phyloP scores from a whole-genome alignment of 2,113 vertebrate genomes.

The Nothoprocta perdicaria region DNA sequence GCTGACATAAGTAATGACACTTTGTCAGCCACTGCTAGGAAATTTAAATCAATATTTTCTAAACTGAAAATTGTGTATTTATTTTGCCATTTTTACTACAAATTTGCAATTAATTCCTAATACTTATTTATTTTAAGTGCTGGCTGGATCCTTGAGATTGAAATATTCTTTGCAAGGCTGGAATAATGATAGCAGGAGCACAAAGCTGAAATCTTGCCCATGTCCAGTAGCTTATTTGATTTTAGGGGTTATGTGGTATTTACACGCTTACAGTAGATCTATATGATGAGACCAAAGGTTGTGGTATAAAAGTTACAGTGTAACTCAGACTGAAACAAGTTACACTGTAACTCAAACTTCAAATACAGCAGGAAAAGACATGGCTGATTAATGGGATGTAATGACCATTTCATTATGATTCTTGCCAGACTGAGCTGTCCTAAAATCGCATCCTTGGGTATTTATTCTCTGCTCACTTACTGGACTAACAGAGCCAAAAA shows the following conservation, averaged over 20 bases:
- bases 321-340: background rate
- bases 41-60: conserved; percentile 16
- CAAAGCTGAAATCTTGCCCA: background rate
- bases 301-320: background rate
- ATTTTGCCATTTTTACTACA: conserved; percentile 18
- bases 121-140: conserved; percentile 35
- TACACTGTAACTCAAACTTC: background rate
- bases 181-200: background rate
- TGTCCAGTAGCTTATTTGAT: background rate
- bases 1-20: background rate
- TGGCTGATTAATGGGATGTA: background rate
- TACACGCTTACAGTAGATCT: background rate
- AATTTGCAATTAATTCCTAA: background rate
- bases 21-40: background rate
- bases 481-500: background rate
- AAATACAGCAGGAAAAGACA: background rate
- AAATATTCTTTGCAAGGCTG: background rate
- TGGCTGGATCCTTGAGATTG: background rate
- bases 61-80: background rate
- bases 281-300: background rate
- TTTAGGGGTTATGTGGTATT: background rate
- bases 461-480: background rate
- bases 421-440: background rate
- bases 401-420: background rate
- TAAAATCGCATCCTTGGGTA: background rate